These are phyloP conservation scores for Gastrophryne carolinensis DNA, from an alignment of 2,797 vertebrate genomes.

Conservation along the genomic window DNA sequence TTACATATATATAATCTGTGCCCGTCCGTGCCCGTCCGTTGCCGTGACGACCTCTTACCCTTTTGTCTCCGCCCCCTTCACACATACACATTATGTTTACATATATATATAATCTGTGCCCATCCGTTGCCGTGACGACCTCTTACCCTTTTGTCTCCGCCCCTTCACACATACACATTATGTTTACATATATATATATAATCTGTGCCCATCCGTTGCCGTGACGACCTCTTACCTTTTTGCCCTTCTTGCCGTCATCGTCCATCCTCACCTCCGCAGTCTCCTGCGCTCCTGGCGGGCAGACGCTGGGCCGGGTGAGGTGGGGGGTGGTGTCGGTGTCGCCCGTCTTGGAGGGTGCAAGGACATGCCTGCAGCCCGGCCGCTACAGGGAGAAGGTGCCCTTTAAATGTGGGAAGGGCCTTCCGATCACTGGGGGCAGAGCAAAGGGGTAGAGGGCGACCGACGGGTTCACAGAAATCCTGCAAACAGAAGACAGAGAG, in stretches of 20 bases:
- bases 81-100: too few species aligned
- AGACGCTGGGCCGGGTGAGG: conserved; percentile 20
- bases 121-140: too few species aligned
- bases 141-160: too few species aligned
- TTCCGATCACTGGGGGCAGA: background rate
- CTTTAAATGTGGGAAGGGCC: background rate
- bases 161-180: too few species aligned
- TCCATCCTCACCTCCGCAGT: conserved; percentile 73
- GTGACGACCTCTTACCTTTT: conserved; percentile 70
- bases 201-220: too few species aligned
- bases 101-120: too few species aligned
- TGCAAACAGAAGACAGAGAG: background rate
- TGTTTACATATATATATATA: too few species aligned
- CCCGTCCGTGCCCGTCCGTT: too few species aligned
- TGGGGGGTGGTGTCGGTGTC: conserved; percentile 56
- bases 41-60: too few species aligned
- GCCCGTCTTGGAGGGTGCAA: conserved; percentile 49
- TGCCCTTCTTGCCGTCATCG: conserved; percentile 84
- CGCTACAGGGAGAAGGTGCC: conserved; percentile 24
- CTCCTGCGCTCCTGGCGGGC: conserved; percentile 61
- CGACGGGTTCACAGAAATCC: background rate
- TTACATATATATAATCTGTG: too few species aligned
- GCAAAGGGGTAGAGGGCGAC: background rate
- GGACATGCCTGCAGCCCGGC: conserved; percentile 53
- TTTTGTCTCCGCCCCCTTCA: too few species aligned